Evolutionary conservation across 1,140 invertebrate genomes (phyloP), one percentile per base, ranked within the genome.

Genomic region (Drosophila orena): DNA sequence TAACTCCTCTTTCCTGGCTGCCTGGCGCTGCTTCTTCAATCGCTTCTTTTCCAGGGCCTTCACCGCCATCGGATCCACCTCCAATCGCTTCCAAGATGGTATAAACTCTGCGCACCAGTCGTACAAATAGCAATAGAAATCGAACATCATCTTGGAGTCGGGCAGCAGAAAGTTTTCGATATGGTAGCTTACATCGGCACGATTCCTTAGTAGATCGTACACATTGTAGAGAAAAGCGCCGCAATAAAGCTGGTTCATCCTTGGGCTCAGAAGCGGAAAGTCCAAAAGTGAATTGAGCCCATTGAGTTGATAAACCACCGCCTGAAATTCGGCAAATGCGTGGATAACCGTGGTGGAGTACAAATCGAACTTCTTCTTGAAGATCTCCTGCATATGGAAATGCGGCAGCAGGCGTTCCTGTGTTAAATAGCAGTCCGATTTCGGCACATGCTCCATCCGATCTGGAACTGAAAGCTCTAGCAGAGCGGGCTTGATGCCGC

Each of bases 141-240:
- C 91, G 79, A 57, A 94, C 90, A 53, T 95, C 79, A 80, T 91
- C 92, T 30, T 91, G 75, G 68, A 95, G 92, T 90, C 93, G 77
- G 91, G 93, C 76, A 56, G 95, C 47, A 81, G 93, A 80, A 81
- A 89, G 38, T 92, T 81, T 42, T 93, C 89, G 12, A 95, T 81
- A 81, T 95, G 95, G 34, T 64, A 75, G 22, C 92, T 77, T 4
- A 95, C 91, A 79, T 95, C 92, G 2, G 76, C 50, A 12, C 94
- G 93, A 54, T 92, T 93, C 58, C 93, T 93, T 50, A 96, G 93
- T 76, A 94, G 94, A 49, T 92, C 83, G 74, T 94, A 94, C 8
- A 96, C 92, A 93, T 97, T 96, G 77, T 97, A 97, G 4, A 96
- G 75, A 84, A 96, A 95, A 7, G 95, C 95, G 1, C 96, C 96